A percentile compares a stretch with the other conserved stretches of the same genome.
Evolutionary conservation across 1,140 invertebrate species (phyloP).

Genomic region (Drosophila melanica): DNA sequence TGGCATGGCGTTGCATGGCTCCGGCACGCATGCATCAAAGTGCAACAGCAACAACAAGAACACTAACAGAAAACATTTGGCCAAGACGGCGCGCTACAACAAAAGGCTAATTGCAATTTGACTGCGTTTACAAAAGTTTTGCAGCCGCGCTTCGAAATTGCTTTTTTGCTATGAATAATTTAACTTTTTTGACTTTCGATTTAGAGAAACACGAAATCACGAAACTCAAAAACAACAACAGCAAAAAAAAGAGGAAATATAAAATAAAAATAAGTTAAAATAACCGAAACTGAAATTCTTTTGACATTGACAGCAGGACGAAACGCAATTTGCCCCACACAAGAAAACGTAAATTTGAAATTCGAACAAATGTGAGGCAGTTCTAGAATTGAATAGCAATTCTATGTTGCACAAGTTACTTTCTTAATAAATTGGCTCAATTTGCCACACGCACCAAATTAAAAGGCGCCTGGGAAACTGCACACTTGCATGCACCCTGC

Average conservation of each 20-base stretch:
- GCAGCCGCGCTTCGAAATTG: slow-evolving; percentile 68
- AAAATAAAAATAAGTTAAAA: slow-evolving; percentile 4
- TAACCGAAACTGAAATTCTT: slow-evolving; percentile 57
- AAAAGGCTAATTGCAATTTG: slow-evolving; percentile 82
- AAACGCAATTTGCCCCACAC: slow-evolving; percentile 66
- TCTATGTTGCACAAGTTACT: slow-evolving; percentile 46
- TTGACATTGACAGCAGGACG: slow-evolving; percentile 77
- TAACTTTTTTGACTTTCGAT: slow-evolving; percentile 81
- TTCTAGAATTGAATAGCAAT: slow-evolving; percentile 36
- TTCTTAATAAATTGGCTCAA: slow-evolving; percentile 76
- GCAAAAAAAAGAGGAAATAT: slow-evolving; percentile 33
- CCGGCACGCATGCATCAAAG: slow-evolving; percentile 76
- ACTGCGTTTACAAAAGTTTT: slow-evolving; percentile 77
- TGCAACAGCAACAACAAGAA: slow-evolving; percentile 47
- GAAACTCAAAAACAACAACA: slow-evolving; percentile 23
- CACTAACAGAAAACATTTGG: slow-evolving; percentile 15
- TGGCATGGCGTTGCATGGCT: slow-evolving; percentile 15
- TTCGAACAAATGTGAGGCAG: slow-evolving; percentile 44
- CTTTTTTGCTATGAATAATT: slow-evolving; percentile 80
- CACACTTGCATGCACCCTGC: slow-evolving; percentile 29
- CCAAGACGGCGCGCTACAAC: slow-evolving; percentile 51
- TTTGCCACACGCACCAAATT: slow-evolving; percentile 76
- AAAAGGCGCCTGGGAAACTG: slow-evolving; percentile 68
- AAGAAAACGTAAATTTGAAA: slow-evolving; percentile 14
- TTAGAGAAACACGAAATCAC: slow-evolving; percentile 69